These are phyloP conservation scores for Tenthredo notha DNA, from an alignment of 2,888 invertebrate species.

Conservation along the genomic window DNA sequence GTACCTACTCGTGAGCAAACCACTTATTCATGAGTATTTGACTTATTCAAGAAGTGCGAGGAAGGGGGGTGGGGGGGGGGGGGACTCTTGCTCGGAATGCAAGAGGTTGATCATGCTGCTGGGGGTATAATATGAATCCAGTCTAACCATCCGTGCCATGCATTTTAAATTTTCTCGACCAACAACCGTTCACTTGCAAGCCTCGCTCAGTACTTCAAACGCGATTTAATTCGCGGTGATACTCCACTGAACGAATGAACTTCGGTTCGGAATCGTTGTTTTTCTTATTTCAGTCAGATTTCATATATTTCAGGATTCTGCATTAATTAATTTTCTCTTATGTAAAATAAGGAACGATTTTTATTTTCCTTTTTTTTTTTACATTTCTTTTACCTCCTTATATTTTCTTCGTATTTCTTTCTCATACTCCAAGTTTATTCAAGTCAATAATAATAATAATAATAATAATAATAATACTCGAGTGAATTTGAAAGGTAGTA, in stretches of 20 bases:
- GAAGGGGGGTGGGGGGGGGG: neutral
- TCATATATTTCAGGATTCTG: neutral
- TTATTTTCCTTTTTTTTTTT: no score
- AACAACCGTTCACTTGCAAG: constrained; percentile 30
- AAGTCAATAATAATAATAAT: neutral
- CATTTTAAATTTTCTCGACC: constrained; percentile 62
- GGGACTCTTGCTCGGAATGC: constrained; percentile 64
- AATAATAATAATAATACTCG: neutral
- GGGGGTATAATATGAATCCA: constrained; percentile 68
- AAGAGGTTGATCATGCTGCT: constrained; percentile 58
- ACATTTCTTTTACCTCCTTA: no score
- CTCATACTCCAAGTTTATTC: neutral
- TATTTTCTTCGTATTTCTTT: neutral
- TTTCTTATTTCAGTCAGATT: neutral
- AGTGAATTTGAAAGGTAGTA: no score
- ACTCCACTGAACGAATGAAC: neutral
- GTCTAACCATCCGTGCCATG: constrained; percentile 61
- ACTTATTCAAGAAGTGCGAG: constrained; percentile 73
- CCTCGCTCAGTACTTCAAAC: neutral
- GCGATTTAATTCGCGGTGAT: constrained; percentile 5
- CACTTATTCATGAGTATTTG: constrained; percentile 74
- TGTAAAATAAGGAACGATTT: neutral
- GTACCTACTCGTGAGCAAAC: constrained; percentile 44
- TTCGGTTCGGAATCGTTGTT: neutral
- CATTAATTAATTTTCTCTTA: neutral